Base-by-base conservation (phyloP, 2,113 vertebrate genomes). In the Crocuta crocuta region DNA sequence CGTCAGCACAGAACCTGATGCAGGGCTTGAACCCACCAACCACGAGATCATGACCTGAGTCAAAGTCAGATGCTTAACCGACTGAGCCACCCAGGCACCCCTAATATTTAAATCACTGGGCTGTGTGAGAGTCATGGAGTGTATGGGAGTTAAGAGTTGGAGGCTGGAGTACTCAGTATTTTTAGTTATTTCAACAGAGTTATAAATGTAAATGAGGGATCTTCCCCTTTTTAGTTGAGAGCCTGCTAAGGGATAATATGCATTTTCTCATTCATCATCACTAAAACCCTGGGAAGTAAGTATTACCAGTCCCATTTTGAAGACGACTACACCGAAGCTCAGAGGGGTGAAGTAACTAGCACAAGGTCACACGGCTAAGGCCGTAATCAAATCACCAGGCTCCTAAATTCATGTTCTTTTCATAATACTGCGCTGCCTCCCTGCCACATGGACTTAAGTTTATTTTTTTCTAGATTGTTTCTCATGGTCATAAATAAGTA, bases 101-200 rank as follows among this genome's bases (percentile, higher is more conserved):
- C 3, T 39, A n/a, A 70, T 70, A 15, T 43, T 70, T 13, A 35
- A 76, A 45, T 33, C 55, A 11, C 10, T 61, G 84, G 4, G 4
- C 16, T 35, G 10, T 12, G n/a, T 83, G 45, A 13, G 10, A 83
- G 15, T 26, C 3, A 35, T 26, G 48, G 33, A 15, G 12, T 28
- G 35, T n/a, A 53, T 16, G 15, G 53, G 24, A 50, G 33, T n/a
- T 45, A n/a, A 50, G 66, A 11, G 5, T 0, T 4, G 21, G n/a
- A 17, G 26, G 19, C 43, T 53, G 24, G 31, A 61, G 23, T 10
- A 33, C 10, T 39, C 28, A 15, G n/a, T 0, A 2, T 35, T 93
- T 94, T 92, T 31, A 35, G 68, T 79, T 71, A 35, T 89, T 55
- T 82, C 45, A 39, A 78, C 39, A 78, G 45, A 90, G 66, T 50